Evolutionary conservation across 2,797 vertebrate species (phyloP).

Genomic region (Alectoris magna): DNA sequence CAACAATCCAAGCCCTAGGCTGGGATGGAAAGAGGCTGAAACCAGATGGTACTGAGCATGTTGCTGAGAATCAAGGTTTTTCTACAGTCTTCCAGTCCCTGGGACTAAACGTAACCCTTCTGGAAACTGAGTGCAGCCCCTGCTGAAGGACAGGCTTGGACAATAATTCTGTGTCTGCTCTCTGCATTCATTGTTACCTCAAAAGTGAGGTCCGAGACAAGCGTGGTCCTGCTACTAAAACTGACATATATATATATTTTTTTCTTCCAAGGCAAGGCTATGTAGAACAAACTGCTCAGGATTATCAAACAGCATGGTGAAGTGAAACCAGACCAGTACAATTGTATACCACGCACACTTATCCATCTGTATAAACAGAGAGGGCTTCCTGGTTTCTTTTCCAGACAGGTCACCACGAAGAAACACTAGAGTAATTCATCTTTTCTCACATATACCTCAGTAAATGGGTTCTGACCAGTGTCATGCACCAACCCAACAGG

Average conservation of each 20-base stretch:
- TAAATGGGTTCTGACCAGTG: background rate
- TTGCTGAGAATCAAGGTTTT: background rate
- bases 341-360: background rate
- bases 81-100: background rate
- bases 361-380: accelerated
- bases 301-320: background rate
- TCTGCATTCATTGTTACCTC: background rate
- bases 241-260: background rate
- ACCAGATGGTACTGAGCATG: accelerated
- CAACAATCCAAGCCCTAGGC: background rate
- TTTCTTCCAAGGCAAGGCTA: background rate
- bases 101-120: background rate
- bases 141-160: background rate
- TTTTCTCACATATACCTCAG: background rate
- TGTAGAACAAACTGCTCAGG: background rate
- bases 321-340: background rate
- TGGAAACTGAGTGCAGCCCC: background rate
- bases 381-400: background rate
- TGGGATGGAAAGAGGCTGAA: background rate
- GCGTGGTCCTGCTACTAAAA: background rate
- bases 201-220: background rate
- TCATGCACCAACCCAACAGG: background rate
- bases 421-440: background rate
- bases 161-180: background rate
- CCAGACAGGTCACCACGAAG: background rate